Evolutionary conservation across 2,888 invertebrate genomes (phyloP).

Genomic region (Callosobruchus maculatus): DNA sequence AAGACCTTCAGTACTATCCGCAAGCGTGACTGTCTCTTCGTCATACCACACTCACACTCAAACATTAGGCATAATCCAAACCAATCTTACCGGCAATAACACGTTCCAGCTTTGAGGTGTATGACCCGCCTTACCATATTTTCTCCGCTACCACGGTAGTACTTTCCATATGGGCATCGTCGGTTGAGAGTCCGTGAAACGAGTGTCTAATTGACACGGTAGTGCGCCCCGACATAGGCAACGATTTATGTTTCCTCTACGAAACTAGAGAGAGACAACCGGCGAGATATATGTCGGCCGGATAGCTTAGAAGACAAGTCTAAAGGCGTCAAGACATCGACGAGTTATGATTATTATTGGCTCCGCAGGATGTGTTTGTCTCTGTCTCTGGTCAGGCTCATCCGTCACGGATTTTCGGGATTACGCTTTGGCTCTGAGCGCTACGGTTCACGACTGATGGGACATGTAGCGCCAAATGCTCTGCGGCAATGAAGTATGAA

Average conservation of each 20-base stretch:
- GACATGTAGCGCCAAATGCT: too few relatives aligned
- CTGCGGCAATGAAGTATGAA: too few relatives aligned
- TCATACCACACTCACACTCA: too few relatives aligned
- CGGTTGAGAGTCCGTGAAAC: not conserved
- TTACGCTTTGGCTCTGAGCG: not conserved
- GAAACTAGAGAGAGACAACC: constrained; percentile 18
- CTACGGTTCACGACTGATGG: too few relatives aligned
- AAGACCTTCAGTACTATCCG: too few relatives aligned
- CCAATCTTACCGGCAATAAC: not conserved
- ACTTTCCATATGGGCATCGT: not conserved
- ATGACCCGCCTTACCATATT: not conserved
- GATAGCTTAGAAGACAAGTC: not conserved
- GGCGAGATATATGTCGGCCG: not conserved
- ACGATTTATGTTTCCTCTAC: constrained; percentile 30
- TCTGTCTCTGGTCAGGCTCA: not conserved
- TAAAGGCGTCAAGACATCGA: not conserved
- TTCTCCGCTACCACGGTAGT: not conserved
- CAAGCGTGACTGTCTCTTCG: too few relatives aligned
- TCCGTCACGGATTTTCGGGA: not conserved
- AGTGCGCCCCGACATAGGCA: constrained; percentile 14
- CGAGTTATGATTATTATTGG: not conserved
- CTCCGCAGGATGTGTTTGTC: not conserved
- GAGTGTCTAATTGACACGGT: not conserved
- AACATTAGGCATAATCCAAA: too few relatives aligned
- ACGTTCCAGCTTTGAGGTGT: not conserved